Base-by-base conservation (phyloP, 1,140 invertebrate genomes). In the Aphelenchoides fujianensis region DNA sequence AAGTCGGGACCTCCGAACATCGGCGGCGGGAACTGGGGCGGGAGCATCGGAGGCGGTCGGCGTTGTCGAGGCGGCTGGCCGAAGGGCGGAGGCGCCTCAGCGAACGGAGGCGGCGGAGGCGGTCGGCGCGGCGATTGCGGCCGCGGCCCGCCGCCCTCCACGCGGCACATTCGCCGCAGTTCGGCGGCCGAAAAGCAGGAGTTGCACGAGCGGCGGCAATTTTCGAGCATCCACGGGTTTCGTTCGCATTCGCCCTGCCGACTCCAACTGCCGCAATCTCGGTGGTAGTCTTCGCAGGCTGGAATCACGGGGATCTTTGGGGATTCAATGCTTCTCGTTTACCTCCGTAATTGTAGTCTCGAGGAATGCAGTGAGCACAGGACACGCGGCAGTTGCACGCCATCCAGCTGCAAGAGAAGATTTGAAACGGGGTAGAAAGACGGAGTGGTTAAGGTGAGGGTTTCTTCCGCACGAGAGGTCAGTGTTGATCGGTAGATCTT, bases 181-280 rank as follows among this genome's bases (percentile, higher is more conserved):
- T 78, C 95, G 98, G 88, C 97, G 98, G 86, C 93, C 93, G 0
- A 94, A 97, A 85, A 93, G 97, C 9, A 93, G 92, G 79, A 92
- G 94, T 85, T 93, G 95, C 61, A 94, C 96, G 78, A 96, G 96
- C 86, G 96, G 93, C 86, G 94, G 96, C 88, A 87, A 96, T 82
- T 94, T 94, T 79, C 74, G n/a, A 79, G 36, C 76, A 79, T 76
- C 74, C 74, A 76, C 12, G 41, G 53, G 37, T 76, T 76, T 31
- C 72, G 73, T 2, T 31, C 27, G 59, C 74, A 76, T 74, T 76
- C 74, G 30, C 74, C 74, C 28, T 36, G 57, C 3, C 7, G 19
- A 16, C 69, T 48, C 74, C 74, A 76, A 69, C 27, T 9, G 3
- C 37, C 12, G 31, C 74, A 76, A 28, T 79, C 53, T 2, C 32